These are phyloP conservation scores for Campoletis sonorensis DNA, from an alignment of 1,140 invertebrate genomes.

Conservation along the genomic window DNA sequence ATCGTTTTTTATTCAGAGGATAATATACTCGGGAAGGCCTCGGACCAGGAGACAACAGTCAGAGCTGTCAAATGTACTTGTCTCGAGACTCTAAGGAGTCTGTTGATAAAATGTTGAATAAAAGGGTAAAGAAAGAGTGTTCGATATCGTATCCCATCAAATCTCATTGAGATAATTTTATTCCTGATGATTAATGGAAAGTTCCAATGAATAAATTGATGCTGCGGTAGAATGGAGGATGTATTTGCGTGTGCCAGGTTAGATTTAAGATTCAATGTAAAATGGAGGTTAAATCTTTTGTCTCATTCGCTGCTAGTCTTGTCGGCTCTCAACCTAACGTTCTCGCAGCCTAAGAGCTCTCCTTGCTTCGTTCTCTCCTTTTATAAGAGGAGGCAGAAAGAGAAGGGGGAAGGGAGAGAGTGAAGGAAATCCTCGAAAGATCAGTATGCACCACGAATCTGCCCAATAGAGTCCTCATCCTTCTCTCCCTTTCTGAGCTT, in stretches of 20 bases:
- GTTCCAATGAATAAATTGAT: conserved; percentile 15
- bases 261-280: conserved; percentile 29
- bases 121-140: neutral
- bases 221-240: neutral
- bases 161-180: neutral
- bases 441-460: conserved; percentile 61
- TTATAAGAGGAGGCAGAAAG: no score
- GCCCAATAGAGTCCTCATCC: conserved; percentile 51
- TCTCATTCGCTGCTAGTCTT: neutral
- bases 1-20: no score
- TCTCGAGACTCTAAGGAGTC: no score
- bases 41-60: no score
- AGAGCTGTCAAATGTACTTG: no score
- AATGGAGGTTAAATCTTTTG: conserved; percentile 1
- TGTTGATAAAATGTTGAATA: neutral
- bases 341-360: neutral
- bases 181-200: conserved; percentile 7
- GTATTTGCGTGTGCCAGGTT: neutral
- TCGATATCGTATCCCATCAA: neutral
- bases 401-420: neutral
- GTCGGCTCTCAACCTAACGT: neutral
- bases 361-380: neutral
- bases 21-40: no score
- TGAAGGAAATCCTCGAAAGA: conserved; percentile 31
- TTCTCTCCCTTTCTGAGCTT: conserved; percentile 15